Conservation (phyloP, 2,113 vertebrate genomes). For the Ascaphus truei region DNA sequence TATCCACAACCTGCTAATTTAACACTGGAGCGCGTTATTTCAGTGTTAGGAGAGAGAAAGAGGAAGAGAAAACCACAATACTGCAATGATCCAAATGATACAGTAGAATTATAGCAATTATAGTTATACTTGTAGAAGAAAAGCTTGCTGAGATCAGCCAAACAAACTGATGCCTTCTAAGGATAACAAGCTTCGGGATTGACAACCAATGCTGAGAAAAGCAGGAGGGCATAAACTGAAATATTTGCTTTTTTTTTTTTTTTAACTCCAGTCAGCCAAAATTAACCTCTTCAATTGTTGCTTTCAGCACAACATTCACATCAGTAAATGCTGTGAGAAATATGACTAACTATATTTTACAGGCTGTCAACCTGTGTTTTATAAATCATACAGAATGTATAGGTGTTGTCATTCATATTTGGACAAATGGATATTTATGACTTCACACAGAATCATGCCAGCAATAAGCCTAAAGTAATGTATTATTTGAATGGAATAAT, state of each 20-base stretch:
- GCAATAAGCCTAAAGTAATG: constrained; percentile 14
- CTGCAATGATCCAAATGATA: constrained; percentile 76
- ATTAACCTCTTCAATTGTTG: constrained; percentile 52
- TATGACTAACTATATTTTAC: constrained; percentile 13
- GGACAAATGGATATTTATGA: constrained; percentile 20
- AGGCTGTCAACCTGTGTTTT: constrained; percentile 27
- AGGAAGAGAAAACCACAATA: constrained; percentile 71
- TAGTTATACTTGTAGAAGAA: constrained; percentile 69
- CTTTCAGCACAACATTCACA: constrained; percentile 39
- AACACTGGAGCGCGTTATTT: constrained; percentile 70
- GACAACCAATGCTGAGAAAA: constrained; percentile 66
- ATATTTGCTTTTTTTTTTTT: constrained; percentile 49
- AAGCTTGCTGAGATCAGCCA: constrained; percentile 74
- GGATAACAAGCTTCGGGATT: constrained; percentile 59
- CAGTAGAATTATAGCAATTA: constrained; percentile 75
- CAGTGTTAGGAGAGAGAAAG: constrained; percentile 63
- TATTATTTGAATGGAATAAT: no score
- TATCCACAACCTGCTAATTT: constrained; percentile 68
- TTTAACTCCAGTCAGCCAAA: constrained; percentile 53
- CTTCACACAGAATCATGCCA: neutral
- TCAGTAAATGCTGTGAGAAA: neutral
- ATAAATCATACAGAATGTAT: constrained; percentile 5
- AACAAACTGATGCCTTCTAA: constrained; percentile 65
- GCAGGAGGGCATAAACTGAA: constrained; percentile 60
- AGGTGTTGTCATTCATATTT: constrained; percentile 24